Base-by-base conservation (phyloP, 2,797 vertebrate species). In the Pelochelys cantorii region DNA sequence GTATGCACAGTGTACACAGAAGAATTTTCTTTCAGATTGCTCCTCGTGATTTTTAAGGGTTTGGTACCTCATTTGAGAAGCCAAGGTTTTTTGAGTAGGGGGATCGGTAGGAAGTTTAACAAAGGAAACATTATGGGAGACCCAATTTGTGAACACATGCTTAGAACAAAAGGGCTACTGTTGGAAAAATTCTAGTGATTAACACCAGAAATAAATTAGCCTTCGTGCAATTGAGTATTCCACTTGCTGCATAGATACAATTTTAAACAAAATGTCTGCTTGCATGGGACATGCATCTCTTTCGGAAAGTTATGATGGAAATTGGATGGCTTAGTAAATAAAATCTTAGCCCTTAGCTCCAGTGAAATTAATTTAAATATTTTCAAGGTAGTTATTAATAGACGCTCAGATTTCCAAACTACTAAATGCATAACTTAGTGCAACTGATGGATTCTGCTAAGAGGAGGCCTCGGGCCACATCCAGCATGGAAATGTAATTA, bases 291-390 rank as follows among this genome's bases (percentile, higher is more conserved):
- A 93, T 94, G 90, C 87, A 92, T 87, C 80, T 95, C 85, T 90
- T 94, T 95, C 91, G 89, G 88, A 92, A 93, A 55, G 34, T 75
- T 89, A 74, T 91, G 56, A 25, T 59, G 23, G 85, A 91, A 80
- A 78, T 42, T 9, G 23, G 68, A 56, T 95, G 95, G 79, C 85
- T 96, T 85, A 93, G 91, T 95, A 94, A 97, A 95, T 92, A 96
- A 96, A 2, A 1, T 55, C 87, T 88, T 94, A 18, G 34, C 84
- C 80, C 18, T 94, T 79, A 92, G 87, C 95, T 84, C 80, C 86
- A 94, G 84, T 92, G 92, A 92, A 96, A 94, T 91, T 89, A 87
- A 84, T 85, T 81, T 90, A 90, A 65, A 87, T 95, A 59, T 84
- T 93, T 94, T 96, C 84, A 89, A 79, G 88, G 57, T 75, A 92